Evolutionary conservation across 2,888 invertebrate species (phyloP).

Genomic region (Peribatodes rhomboidaria): DNA sequence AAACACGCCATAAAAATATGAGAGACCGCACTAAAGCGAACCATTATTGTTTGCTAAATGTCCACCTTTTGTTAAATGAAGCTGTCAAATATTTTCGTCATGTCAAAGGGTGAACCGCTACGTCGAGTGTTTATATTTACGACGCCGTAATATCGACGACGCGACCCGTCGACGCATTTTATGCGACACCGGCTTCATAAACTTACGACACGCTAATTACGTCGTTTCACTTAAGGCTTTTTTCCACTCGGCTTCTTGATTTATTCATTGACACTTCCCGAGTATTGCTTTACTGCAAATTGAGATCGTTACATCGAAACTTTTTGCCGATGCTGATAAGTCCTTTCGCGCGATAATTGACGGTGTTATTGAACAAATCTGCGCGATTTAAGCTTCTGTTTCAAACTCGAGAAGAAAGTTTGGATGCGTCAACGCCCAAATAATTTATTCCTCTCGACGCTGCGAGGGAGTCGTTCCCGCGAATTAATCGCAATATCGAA

Average conservation of each 20-base stretch:
- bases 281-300: slow-evolving; percentile 41
- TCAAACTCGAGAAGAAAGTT: slow-evolving; percentile 38
- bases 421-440: slow-evolving; percentile 38
- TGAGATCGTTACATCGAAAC: slow-evolving; percentile 23
- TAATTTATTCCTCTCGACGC: slow-evolving; percentile 58
- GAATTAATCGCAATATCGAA: slow-evolving; percentile 82
- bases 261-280: slow-evolving; percentile 39
- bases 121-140: slow-evolving; percentile 30
- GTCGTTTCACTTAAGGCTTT: slow-evolving; percentile 58
- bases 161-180: slow-evolving; percentile 38
- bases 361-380: slow-evolving; percentile 36
- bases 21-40: slow-evolving; percentile 78
- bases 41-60: slow-evolving; percentile 80
- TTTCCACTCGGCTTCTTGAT: slow-evolving; percentile 38
- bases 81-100: slow-evolving; percentile 72
- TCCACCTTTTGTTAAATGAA: slow-evolving; percentile 82
- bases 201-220: slow-evolving; percentile 65
- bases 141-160: slow-evolving; percentile 34
- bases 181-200: slow-evolving; percentile 50
- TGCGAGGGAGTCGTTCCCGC: slow-evolving; percentile 63
- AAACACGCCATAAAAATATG: slow-evolving; percentile 84
- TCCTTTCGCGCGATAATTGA: slow-evolving; percentile 28
- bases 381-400: slow-evolving; percentile 31
- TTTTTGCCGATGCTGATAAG: slow-evolving; percentile 22
- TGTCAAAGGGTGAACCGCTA: slow-evolving; percentile 57